A percentile compares a stretch with the other conserved stretches of the same genome.
phyloP scores from a whole-genome alignment of 92 coral and sea anemone genomes.

The Nematostella vectensis region DNA sequence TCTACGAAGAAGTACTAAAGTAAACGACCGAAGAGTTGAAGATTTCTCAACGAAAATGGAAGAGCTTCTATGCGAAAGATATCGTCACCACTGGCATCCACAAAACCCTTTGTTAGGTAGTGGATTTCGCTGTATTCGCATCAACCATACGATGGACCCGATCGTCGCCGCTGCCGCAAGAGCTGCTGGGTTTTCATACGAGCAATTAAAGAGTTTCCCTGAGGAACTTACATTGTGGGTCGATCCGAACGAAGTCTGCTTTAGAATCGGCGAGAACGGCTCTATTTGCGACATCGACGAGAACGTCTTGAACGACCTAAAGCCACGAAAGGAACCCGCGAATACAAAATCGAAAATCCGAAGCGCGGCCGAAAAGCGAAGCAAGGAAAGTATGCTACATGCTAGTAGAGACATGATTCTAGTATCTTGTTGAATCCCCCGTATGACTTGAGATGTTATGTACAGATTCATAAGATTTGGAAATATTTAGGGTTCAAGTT shows the following conservation, averaged over 20 bases:
- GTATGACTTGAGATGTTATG: constrained; percentile 22
- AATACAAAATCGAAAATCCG: constrained; percentile 49
- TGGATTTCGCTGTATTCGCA: constrained; percentile 95
- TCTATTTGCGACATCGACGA: constrained; percentile 80
- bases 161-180: constrained; percentile 74
- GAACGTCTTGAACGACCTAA: constrained; percentile 33
- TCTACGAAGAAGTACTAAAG: constrained; percentile 45
- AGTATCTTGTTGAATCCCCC: constrained; percentile 53
- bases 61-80: constrained; percentile 88
- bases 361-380: constrained; percentile 39
- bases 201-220: constrained; percentile 61
- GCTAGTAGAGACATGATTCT: constrained; percentile 59
- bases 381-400: constrained; percentile 54
- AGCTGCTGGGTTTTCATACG: constrained; percentile 61
- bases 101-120: constrained; percentile 98
- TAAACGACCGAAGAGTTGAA: constrained; percentile 70
- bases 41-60: constrained; percentile 80
- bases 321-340: constrained; percentile 3
- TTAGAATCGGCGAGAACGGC: constrained; percentile 96
- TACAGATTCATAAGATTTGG: constrained; percentile 57
- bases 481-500: constrained; percentile 49
- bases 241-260: constrained; percentile 94
- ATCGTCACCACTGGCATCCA: constrained; percentile 98
- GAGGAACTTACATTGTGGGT: constrained; percentile 95
- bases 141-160: constrained; percentile 75